Percentiles rank a stretch among this genome's conserved stretches.
Evolutionary conservation across 1,140 invertebrate species (phyloP).

Genomic region (Penaeus chinensis): DNA sequence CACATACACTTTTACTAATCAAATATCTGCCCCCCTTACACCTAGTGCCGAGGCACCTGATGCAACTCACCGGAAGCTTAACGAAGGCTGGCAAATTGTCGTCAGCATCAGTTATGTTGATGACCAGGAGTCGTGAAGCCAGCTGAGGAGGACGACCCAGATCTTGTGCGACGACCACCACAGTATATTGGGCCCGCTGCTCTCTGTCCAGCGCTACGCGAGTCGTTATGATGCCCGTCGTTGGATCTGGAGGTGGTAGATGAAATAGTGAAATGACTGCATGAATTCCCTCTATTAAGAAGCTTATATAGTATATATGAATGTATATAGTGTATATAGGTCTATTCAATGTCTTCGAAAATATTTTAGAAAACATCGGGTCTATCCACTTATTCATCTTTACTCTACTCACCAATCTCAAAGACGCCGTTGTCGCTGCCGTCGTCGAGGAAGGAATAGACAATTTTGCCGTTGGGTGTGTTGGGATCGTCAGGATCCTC

Average conservation of each 20-base stretch:
- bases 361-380: too few relatives aligned
- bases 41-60: background rate
- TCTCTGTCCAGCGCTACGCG: constrained; percentile 78
- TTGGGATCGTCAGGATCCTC: constrained; percentile 83
- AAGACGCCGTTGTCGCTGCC: constrained; percentile 76
- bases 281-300: too few relatives aligned
- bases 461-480: constrained; percentile 79
- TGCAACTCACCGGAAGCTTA: constrained; percentile 74
- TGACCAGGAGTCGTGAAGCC: constrained; percentile 77
- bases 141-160: constrained; percentile 81
- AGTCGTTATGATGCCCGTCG: constrained; percentile 81
- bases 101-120: constrained; percentile 80
- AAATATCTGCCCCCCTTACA: background rate
- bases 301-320: too few relatives aligned
- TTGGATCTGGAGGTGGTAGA: constrained; percentile 68
- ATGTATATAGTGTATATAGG: too few relatives aligned
- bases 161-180: constrained; percentile 81
- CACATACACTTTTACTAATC: too few relatives aligned
- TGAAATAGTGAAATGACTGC: background rate
- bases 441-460: constrained; percentile 79
- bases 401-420: constrained; percentile 71
- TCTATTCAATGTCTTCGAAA: too few relatives aligned
- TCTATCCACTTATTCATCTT: too few relatives aligned
- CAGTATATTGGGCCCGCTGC: constrained; percentile 77
- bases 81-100: constrained; percentile 83